Evolutionary conservation across 1,140 invertebrate species (phyloP), one percentile per base, ranked within the genome.

Genomic region (Melipona quadrifasciata): DNA sequence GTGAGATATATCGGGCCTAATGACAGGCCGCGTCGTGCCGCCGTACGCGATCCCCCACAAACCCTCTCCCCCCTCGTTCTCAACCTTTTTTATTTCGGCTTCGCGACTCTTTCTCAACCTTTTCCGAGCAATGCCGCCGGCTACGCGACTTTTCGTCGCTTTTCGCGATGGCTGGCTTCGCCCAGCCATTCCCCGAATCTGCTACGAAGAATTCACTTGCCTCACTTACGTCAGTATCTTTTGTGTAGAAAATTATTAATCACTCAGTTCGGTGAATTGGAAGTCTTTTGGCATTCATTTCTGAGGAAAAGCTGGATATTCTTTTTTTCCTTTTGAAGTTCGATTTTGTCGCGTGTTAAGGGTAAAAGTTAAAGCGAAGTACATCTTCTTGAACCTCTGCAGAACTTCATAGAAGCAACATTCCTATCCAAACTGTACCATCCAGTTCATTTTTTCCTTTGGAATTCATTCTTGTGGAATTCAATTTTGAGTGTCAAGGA

Each of bases 1-100:
- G 81, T 68, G 85, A 91, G 90, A 90, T 90, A 91, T 91, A 90
- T 91, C 89, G 89, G 61, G 86, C 86, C 89, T 91, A 91, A 91
- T 91, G 89, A 90, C 88, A 90, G 86, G 81, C 86, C 82, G 34
- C 81, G 71, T 57, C 65, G 55, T 39, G 82, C 87, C 88, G 88
- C 73, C 75, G 71, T 67, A 34, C 84, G 87, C 84, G 75, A 89
- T 74, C 87, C 78, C 53, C 84, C 81, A 51, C 77, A 31, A 31
- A 31, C 31, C 31, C 31, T 2, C 31, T 2, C 31, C 31, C 31
- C 14, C 24, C 57, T 31, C 47, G n/a, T 24, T 55, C 27, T 21
- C 58, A 17, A 27, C 67, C 74, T 21, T 70, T 47, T 75, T 65
- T 77, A 58, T 65, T 31, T 71, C 73, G 55, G 58, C 11, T 39